Base-by-base conservation (phyloP, 1,140 invertebrate species). In the Anastatus disparis region DNA sequence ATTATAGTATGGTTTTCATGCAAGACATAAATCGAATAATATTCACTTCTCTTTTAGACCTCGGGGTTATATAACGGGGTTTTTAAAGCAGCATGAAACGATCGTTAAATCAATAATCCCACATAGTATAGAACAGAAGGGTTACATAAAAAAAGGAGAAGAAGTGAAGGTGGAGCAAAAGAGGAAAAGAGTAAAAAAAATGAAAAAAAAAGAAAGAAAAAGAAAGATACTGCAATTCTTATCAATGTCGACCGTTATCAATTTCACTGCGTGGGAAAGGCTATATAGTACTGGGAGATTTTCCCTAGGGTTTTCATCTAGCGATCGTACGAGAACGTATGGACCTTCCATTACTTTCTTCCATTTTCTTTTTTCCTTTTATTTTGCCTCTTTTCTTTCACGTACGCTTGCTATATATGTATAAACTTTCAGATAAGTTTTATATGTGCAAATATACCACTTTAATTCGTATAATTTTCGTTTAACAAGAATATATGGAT, bases 241-340 rank as follows among this genome's bases (percentile, higher is more conserved):
- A 66, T 65, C 40, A 71, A 70, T 63, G 56, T n/a, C 58, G 27
- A 12, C 2, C 48, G 38, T 73, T 74, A 66, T 71, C 64, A 71
- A 64, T 66, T 70, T 71, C 38, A n/a, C n/a, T n/a, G n/a, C n/a
- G n/a, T n/a, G 12, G 3, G 38, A n/a, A 17, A 56, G 9, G 26
- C 48, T 31, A 40, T 62, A 50, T 64, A n/a, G n/a, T 58, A 46
- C 31, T 10, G 50, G n/a, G 26, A 22, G 73, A 74, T 71, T 62
- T n/a, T 74, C 61, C 63, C 62, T 24, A 38, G 38, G 61, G 70
- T 59, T 59, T 72, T 69, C 35, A 55, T 59, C 52, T 48, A n/a
- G 26, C 38, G 48, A 66, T 62, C 46, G 15, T 31, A 13, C 53
- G 22, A 27, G n/a, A 55, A 24, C 64, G 22, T 35, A 50, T 46